A percentile compares a stretch with the other conserved stretches of the same genome.
Evolutionary conservation across 2,797 vertebrate genomes (phyloP).

Genomic region (Rhodeus uyekii): DNA sequence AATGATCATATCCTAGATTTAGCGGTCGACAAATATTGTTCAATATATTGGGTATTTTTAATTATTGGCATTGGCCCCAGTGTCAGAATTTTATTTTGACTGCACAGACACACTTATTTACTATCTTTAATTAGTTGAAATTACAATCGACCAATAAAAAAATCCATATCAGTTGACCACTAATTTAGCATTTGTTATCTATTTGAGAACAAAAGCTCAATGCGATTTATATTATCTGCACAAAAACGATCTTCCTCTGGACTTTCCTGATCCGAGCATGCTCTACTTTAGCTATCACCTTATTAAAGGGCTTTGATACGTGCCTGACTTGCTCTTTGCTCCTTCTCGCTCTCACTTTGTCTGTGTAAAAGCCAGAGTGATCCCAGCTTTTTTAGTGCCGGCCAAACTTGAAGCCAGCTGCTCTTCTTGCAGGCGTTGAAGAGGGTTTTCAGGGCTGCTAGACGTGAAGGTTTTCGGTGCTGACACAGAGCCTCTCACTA

Average conservation of each 20-base stretch:
- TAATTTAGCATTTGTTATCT: neutral
- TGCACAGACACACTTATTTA: neutral
- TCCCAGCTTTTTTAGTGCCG: conserved; percentile 38
- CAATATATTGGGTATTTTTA: neutral
- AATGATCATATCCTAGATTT: neutral
- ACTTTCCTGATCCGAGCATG: neutral
- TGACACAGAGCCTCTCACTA: conserved; percentile 42
- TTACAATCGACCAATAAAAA: neutral
- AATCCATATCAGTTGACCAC: neutral
- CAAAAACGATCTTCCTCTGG: neutral
- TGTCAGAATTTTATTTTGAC: neutral
- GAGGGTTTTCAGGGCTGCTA: conserved; percentile 39
- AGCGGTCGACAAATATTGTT: neutral
- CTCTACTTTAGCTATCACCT: no score
- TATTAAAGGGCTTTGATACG: conserved; percentile 6
- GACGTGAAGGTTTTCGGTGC: conserved; percentile 37
- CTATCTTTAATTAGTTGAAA: neutral
- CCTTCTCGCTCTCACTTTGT: conserved; percentile 14
- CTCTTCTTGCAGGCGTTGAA: conserved; percentile 34
- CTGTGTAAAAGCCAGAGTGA: conserved; percentile 35
- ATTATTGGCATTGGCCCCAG: neutral
- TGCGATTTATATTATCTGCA: neutral
- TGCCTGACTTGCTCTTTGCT: conserved; percentile 17
- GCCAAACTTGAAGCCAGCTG: conserved; percentile 40
- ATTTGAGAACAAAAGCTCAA: neutral